Evolutionary conservation across 1,140 invertebrate species (phyloP), one percentile per base, ranked within the genome.

Genomic region (Brachionus rubens): DNA sequence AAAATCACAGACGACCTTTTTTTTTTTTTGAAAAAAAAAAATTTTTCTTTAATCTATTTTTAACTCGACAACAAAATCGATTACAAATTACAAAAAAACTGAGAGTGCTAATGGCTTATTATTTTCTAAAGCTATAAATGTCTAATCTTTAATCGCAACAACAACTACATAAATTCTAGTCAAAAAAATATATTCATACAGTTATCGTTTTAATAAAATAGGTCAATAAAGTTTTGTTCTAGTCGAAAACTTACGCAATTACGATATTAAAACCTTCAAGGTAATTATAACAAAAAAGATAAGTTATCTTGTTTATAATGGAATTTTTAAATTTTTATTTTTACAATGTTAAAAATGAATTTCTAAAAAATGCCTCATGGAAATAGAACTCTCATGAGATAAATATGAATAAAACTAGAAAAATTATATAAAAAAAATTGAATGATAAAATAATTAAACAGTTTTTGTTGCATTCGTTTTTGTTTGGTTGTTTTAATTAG

Each of bases 1-100:
- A 65, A 41, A 65, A 65, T 43, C 14, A 65, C 16, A 65, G 59
- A 65, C 59, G 59, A 65, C 59, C 59, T 65, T 65, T 65, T 65
- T 65, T 62, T 33, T 62, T 40, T 21, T 36, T 62, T 33, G 12
- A 36, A 19, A 62, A 16, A 16, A 28, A 54, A 54, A 28, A 54
- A 28, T 54, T 33, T 33, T 28, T 59, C 54, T 36, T 59, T 59
- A 59, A 59, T 59, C 54, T 59, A 19, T 59, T 59, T 40, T 59
- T 40, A 9, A 26, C 28, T 54, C 54, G 19, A 59, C 33, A 36
- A 59, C 9, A 36, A 59, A 14, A 59, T 33, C 16, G 54, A 59
- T 36, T 59, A 59, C 54, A 59, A 59, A 59, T 59, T 59, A 36
- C 2, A 46, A 46, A 46, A 7, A 3, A 7, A 21, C 36, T 65